phyloP scores from a whole-genome alignment of 2,888 invertebrate genomes.

The Pemphredon lugubris region DNA sequence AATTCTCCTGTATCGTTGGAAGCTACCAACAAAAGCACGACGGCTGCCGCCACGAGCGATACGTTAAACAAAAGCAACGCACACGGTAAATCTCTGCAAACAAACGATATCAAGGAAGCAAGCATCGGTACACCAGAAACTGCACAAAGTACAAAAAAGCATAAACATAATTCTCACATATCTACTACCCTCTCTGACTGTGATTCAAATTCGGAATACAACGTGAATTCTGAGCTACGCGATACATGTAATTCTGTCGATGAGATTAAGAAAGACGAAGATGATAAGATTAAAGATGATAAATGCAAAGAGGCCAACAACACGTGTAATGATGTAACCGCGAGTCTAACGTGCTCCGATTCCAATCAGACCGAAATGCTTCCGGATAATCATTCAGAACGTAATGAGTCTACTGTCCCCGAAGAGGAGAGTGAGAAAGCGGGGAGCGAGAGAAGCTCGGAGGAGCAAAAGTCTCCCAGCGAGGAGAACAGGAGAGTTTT shows the following conservation, averaged over 20 bases:
- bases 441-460: conserved; percentile 3
- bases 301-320: conserved; percentile 6
- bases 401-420: neutral
- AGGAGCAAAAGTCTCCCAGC: conserved; percentile 58
- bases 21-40: neutral
- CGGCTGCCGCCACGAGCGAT: neutral
- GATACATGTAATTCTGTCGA: conserved; percentile 17
- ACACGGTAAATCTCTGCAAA: neutral
- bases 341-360: neutral
- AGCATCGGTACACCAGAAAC: neutral
- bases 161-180: conserved; percentile 18
- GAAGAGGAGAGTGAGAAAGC: conserved; percentile 29
- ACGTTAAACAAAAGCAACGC: neutral
- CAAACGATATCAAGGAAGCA: conserved; percentile 18
- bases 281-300: conserved; percentile 1
- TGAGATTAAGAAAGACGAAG: conserved; percentile 1
- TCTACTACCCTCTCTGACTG: conserved; percentile 5
- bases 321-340: neutral
- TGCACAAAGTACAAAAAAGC: conserved; percentile 3
- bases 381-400: conserved; percentile 22
- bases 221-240: conserved; percentile 9
- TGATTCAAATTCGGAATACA: conserved; percentile 30
- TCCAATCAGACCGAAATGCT: neutral
- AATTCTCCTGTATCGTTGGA: neutral
- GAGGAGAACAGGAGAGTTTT: conserved; percentile 74